phyloP scores from a whole-genome alignment of 2,888 invertebrate species.

The Hanleya hanleyi region DNA sequence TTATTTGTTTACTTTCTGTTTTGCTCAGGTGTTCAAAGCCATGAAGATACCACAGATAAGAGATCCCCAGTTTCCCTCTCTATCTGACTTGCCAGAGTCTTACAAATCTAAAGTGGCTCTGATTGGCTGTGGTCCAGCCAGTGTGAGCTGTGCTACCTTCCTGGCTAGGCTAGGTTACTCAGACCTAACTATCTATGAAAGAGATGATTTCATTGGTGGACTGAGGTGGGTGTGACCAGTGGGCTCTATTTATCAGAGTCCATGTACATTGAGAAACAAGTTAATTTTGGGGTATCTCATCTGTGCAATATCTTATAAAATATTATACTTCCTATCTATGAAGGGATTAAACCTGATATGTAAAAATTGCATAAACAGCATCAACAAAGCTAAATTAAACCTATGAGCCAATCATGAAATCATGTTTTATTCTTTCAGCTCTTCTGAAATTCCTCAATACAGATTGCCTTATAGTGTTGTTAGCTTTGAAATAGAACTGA shows the following conservation, averaged over 20 bases:
- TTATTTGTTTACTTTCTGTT: neutral
- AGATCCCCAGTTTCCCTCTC: constrained; percentile 78
- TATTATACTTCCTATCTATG: no score
- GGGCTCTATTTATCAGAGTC: no score
- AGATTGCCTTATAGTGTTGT: constrained; percentile 94
- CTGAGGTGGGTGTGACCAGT: constrained; percentile 87
- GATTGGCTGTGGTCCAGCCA: constrained; percentile 96
- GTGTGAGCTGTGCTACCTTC: constrained; percentile 96
- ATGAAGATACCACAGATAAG: constrained; percentile 94
- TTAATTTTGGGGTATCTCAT: no score
- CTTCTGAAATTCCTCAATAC: constrained; percentile 97
- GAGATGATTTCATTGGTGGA: constrained; percentile 89
- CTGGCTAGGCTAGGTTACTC: constrained; percentile 94
- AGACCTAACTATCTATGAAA: constrained; percentile 94
- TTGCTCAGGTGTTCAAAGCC: constrained; percentile 85
- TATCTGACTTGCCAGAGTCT: constrained; percentile 64
- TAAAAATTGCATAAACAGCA: no score
- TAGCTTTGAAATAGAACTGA: constrained; percentile 92
- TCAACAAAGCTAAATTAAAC: no score
- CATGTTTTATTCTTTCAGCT: constrained; percentile 77
- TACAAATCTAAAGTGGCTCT: constrained; percentile 85
- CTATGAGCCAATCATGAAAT: no score
- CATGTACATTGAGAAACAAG: no score
- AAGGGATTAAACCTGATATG: no score
- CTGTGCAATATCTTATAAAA: no score